Evolutionary conservation across 2,888 invertebrate species (phyloP), one percentile per base, ranked within the genome.

Genomic region (Andrena fulva): DNA sequence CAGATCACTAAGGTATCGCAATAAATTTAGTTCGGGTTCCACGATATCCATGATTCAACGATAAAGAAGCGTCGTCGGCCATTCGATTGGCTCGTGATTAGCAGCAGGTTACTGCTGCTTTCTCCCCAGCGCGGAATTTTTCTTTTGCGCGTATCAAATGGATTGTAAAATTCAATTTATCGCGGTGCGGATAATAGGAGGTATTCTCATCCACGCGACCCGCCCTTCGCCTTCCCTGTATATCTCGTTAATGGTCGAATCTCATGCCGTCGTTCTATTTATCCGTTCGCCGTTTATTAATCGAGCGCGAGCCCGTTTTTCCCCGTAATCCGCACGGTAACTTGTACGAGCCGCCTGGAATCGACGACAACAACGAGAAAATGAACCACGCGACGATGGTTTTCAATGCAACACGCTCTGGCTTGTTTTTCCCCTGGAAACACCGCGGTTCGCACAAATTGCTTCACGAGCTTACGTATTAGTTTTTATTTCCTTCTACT

Each of bases 121-220:
- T 42, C 31, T 7, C 7, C 31, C 8, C 6, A 27, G 33, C 29
- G 16, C 56, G 42, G 20, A 54, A 27, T 69, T 35, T 50, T 69
- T 79, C 80, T 69, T 79, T 81, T 69, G 59, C 74, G 66, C 52
- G 60, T 62, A 66, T 62, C 66, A 79, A 80, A 80, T 78, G 60
- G 72, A 67, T 67, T 62, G 74, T 75, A 67, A 70, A 80, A 76
- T 80, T 82, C 62, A 59, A 76, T 82, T 82, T 71, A 75, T 70
- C 66, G 70, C 52, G 48, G 33, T 10, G 7, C 70, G 60, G 75
- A 67, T 82, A 80, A 82, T 50, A 62, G 71, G 12, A 27, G 33
- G 56, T 56, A 50, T 70, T 24, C 54, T 50, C 8, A 8, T 52
- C 29, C 35, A 12, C 12, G 10, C 33, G n/a, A 29, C 16, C n/a